Percentiles rank a stretch among this genome's conserved stretches.
Evolutionary conservation across 2,888 invertebrate genomes (phyloP).

Genomic region (Galeruca laticollis): DNA sequence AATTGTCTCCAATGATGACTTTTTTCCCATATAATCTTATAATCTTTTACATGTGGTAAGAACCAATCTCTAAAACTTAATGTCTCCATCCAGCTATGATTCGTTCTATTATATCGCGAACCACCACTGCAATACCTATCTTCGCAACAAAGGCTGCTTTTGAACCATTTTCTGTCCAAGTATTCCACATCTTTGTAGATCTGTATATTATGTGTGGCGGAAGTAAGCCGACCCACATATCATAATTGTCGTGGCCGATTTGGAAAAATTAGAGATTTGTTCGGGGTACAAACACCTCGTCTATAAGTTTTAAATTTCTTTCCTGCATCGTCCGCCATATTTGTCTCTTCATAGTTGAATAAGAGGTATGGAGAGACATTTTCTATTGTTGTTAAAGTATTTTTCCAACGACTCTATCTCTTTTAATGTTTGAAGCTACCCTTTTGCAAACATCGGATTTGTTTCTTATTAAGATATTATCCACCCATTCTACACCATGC

Average conservation of each 20-base stretch:
- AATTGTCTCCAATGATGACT: constrained; percentile 32
- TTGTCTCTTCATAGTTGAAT: constrained; percentile 18
- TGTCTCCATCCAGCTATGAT: constrained; percentile 43
- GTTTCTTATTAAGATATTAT: constrained; percentile 39
- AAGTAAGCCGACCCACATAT: constrained; percentile 57
- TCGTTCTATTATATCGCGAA: constrained; percentile 44
- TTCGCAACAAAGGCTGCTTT: constrained; percentile 49
- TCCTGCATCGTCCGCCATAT: no score
- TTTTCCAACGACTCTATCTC: constrained; percentile 11
- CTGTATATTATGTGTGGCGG: constrained; percentile 62
- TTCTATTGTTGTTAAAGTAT: not conserved
- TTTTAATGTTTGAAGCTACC: no score
- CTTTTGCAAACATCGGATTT: constrained; percentile 18
- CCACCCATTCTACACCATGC: constrained; percentile 39
- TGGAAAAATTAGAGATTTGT: constrained; percentile 5
- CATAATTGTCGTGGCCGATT: constrained; percentile 56
- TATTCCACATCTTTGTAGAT: constrained; percentile 49
- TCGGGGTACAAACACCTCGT: no score
- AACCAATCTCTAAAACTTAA: constrained; percentile 41
- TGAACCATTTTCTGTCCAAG: constrained; percentile 54
- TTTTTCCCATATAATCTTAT: constrained; percentile 36
- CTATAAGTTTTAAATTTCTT: no score
- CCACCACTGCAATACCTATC: constrained; percentile 49
- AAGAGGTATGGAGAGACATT: constrained; percentile 2
- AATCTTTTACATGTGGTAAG: constrained; percentile 38